These are phyloP conservation scores for Lepidothrix coronata DNA, from an alignment of 2,113 vertebrate species.

Conservation along the genomic window DNA sequence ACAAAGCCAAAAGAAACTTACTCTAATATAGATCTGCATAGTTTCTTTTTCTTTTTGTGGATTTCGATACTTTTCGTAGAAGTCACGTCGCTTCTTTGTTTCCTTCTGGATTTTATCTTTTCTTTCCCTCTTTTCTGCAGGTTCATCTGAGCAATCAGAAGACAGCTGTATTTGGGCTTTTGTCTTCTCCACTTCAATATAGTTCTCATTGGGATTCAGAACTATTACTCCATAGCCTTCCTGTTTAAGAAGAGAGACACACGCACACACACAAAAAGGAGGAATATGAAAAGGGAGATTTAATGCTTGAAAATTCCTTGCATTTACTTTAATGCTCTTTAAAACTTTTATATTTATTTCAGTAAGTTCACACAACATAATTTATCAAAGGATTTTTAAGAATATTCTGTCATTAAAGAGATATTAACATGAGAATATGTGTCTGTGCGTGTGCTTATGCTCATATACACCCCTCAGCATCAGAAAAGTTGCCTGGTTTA, in stretches of 20 bases:
- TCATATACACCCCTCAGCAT: neutral
- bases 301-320: constrained; percentile 32
- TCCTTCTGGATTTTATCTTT: constrained; percentile 88
- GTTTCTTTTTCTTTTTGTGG: constrained; percentile 95
- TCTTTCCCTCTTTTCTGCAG: constrained; percentile 92
- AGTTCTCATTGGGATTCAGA: constrained; percentile 98
- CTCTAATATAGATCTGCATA: constrained; percentile 88
- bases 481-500: constrained; percentile 15
- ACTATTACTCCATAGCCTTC: constrained; percentile 95
- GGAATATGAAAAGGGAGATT: constrained; percentile 65
- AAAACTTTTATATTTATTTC: constrained; percentile 27
- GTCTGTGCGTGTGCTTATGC: neutral
- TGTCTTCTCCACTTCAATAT: constrained; percentile 91
- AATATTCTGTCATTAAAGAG: constrained; percentile 1
- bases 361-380: neutral
- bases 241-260: constrained; percentile 72
- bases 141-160: constrained; percentile 87
- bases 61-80: constrained; percentile 96
- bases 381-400: neutral
- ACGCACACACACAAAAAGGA: constrained; percentile 50
- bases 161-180: constrained; percentile 74
- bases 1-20: constrained; percentile 72
- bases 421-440: neutral
- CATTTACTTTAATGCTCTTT: constrained; percentile 24
- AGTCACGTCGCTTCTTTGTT: constrained; percentile 89